Conservation (phyloP, 2,113 vertebrate genomes). For the Chroicocephalus ridibundus region DNA sequence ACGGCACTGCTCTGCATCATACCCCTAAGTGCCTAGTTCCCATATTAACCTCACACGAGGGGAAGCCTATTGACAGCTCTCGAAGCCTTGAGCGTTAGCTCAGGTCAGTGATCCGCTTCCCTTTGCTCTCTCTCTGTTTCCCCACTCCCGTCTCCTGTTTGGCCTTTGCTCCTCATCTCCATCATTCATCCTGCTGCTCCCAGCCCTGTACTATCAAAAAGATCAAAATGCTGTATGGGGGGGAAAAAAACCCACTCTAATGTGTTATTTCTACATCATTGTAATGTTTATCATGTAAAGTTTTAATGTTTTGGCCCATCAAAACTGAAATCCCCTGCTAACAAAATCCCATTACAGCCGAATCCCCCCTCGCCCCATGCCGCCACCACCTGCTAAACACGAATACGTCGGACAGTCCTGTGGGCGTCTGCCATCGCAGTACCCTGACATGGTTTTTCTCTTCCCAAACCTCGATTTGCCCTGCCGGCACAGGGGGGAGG, state of each 20-base stretch:
- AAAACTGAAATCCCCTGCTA: neutral
- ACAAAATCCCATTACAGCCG: neutral
- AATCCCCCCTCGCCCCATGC: accelerated
- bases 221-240: neutral
- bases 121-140: neutral
- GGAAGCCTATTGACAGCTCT: neutral
- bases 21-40: neutral
- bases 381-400: neutral
- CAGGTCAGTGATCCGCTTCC: accelerated
- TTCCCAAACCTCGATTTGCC: neutral
- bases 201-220: neutral
- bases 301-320: neutral
- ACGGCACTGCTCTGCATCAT: neutral
- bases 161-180: neutral
- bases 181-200: neutral
- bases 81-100: too few relatives aligned
- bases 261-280: neutral
- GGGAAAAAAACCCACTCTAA: neutral
- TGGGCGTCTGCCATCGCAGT: accelerated
- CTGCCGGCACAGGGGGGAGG: neutral
- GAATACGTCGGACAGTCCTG: accelerated
- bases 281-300: too few relatives aligned
- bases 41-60: neutral
- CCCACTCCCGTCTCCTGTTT: accelerated
- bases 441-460: neutral